These are phyloP conservation scores for Marasmarcha lunaedactyla DNA, from an alignment of 2,888 invertebrate genomes.

Conservation along the genomic window DNA sequence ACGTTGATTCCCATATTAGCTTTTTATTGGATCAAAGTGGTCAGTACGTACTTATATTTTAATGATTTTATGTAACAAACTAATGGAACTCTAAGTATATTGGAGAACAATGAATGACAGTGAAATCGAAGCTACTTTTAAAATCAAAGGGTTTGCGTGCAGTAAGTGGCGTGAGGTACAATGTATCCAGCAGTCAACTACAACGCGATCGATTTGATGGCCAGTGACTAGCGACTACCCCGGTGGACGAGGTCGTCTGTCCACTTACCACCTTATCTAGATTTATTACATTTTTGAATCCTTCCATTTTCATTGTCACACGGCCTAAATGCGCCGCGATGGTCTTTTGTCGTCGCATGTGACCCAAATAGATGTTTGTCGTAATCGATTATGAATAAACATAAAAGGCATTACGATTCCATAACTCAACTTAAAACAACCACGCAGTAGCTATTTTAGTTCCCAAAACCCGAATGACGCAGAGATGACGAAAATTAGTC, in stretches of 20 bases:
- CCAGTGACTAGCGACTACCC: conserved; percentile 19
- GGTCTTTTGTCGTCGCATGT: conserved; percentile 46
- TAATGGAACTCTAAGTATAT: too few relatives aligned
- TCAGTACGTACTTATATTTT: too few relatives aligned
- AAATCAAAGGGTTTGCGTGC: too few relatives aligned
- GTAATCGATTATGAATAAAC: conserved; percentile 40
- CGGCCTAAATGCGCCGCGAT: conserved; percentile 35
- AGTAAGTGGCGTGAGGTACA: too few relatives aligned
- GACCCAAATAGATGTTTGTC: conserved; percentile 54
- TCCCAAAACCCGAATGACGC: conserved; percentile 22
- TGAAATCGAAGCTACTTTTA: too few relatives aligned
- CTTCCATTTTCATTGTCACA: conserved; percentile 36
- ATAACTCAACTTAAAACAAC: conserved; percentile 25
- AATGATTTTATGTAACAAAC: too few relatives aligned
- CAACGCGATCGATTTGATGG: background rate
- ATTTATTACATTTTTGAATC: conserved; percentile 48
- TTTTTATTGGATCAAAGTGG: too few relatives aligned
- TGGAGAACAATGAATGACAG: too few relatives aligned
- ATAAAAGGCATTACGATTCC: conserved; percentile 31
- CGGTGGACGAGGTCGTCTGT: conserved; percentile 68
- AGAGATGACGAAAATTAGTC: conserved; percentile 27
- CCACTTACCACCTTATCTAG: conserved; percentile 62
- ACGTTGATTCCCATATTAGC: too few relatives aligned
- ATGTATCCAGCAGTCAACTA: too few relatives aligned
- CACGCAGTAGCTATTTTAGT: conserved; percentile 18